Evolutionary conservation across 2,797 vertebrate species (phyloP).

Genomic region (Heteromormyrus szaboi): DNA sequence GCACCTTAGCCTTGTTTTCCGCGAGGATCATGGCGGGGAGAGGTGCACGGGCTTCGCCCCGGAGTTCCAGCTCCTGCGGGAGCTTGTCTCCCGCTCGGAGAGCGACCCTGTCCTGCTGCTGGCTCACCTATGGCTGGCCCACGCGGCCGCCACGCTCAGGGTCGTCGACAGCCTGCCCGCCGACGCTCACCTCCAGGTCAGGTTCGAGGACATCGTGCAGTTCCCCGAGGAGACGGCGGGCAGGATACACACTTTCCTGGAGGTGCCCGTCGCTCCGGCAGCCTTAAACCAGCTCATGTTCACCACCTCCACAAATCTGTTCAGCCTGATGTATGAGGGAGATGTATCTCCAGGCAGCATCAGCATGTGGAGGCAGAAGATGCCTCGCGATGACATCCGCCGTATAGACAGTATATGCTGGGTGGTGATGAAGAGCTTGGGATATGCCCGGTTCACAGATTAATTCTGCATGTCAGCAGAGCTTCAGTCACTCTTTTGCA

Average conservation of each 20-base stretch:
- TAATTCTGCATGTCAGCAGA: constrained; percentile 66
- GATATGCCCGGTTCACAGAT: constrained; percentile 68
- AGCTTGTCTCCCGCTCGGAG: constrained; percentile 54
- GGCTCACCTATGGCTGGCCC: constrained; percentile 74
- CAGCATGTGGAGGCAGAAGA: constrained; percentile 65
- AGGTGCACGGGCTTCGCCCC: constrained; percentile 63
- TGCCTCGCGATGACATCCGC: constrained; percentile 66
- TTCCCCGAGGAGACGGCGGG: constrained; percentile 68
- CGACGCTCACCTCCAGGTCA: constrained; percentile 61
- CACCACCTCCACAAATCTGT: constrained; percentile 76
- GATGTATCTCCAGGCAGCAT: constrained; percentile 68
- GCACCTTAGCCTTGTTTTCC: constrained; percentile 59
- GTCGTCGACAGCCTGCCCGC: constrained; percentile 58
- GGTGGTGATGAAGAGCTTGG: constrained; percentile 69
- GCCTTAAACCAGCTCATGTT: constrained; percentile 79
- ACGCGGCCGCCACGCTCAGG: constrained; percentile 67
- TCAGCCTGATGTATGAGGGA: constrained; percentile 75
- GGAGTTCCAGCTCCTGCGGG: constrained; percentile 64
- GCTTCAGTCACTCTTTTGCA: constrained; percentile 54
- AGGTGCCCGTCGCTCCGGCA: constrained; percentile 70
- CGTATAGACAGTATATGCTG: constrained; percentile 70
- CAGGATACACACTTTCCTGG: constrained; percentile 69
- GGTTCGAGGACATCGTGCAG: constrained; percentile 73
- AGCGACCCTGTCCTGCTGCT: constrained; percentile 59
- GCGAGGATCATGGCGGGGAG: constrained; percentile 42